Evolutionary conservation across 2,888 invertebrate species (phyloP), one percentile per base, ranked within the genome.

Genomic region (Prosopocoilus inquinatus): DNA sequence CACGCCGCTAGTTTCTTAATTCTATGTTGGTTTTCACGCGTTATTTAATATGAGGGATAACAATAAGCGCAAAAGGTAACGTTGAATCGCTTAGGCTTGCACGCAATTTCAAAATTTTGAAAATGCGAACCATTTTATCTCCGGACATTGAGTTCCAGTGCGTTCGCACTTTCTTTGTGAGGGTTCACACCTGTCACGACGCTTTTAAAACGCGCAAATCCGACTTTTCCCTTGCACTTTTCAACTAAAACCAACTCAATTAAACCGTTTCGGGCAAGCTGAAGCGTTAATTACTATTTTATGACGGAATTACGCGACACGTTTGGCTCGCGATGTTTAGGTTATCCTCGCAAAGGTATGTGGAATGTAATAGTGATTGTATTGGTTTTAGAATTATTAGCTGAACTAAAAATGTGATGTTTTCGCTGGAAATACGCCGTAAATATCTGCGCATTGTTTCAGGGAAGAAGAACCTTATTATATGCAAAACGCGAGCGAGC

Each of bases 51-150:
- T 52, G 51, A 52, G 51, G 51, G 51, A 52, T 34, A 38, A 15
- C 11, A 50, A 50, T 41, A 57, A 57, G 50, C 50, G 57, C 2
- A 57, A 57, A 54, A 57, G 58, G 55, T 55, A 55, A 13, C 35
- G 11, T 50, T 50, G 43, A 13, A 12, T 28, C 20, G 20, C 20
- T 28, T 3, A 28, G 20, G 5, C 20, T 28, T 28, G 20, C 20
- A 28, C 20, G 20, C 7, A 28, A 28, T 28, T 44, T 12, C 16
- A 33, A 13, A 45, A 45, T 51, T 36, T 45, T 45, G 5, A 45
- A 11, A 41, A 32, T 38, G 51, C 38, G 20, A 53, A 43, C 48
- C 47, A 47, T 48, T 48, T 53, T 53, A 35, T 43, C 43, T 53
- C 53, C 47, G 34, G 11, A 32, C 12, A 47, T 11, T 43, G 16